Conservation (phyloP, 1,140 invertebrate genomes). For the Drosophila nasuta region DNA sequence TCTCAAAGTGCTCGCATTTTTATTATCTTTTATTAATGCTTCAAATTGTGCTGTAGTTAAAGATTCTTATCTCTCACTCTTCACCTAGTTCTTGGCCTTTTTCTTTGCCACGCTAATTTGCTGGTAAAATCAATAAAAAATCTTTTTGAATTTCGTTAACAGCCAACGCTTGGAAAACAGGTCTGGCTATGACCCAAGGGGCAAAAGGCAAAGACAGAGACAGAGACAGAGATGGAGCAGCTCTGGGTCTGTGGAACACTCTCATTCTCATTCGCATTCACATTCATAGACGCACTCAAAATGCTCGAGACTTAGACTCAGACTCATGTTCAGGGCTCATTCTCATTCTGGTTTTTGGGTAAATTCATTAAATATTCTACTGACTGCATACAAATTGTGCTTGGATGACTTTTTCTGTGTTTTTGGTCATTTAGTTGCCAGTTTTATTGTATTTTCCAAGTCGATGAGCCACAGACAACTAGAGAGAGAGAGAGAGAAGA, state of each 20-base stretch:
- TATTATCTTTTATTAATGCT: neutral
- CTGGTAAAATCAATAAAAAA: slow-evolving; percentile 65
- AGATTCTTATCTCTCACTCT: neutral
- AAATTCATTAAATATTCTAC: slow-evolving; percentile 74
- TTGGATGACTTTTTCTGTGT: slow-evolving; percentile 43
- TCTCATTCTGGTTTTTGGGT: slow-evolving; percentile 23
- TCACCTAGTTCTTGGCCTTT: neutral
- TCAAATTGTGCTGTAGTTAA: slow-evolving; percentile 2
- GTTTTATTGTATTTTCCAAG: slow-evolving; percentile 69
- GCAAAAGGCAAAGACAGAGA: neutral
- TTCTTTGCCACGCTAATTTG: slow-evolving; percentile 53
- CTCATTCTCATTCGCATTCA: slow-evolving; percentile 33
- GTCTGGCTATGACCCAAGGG: neutral
- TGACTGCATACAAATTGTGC: slow-evolving; percentile 59
- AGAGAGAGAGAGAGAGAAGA: neutral
- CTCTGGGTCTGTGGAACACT: slow-evolving; percentile 22
- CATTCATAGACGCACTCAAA: slow-evolving; percentile 36
- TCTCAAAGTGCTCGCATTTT: neutral
- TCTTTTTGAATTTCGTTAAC: slow-evolving; percentile 32
- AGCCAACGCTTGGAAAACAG: slow-evolving; percentile 12
- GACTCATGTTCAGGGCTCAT: slow-evolving; percentile 24
- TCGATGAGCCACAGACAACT: slow-evolving; percentile 31
- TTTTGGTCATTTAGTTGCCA: slow-evolving; percentile 65
- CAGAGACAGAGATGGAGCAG: neutral
- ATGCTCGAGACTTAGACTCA: slow-evolving; percentile 19